phyloP scores from a whole-genome alignment of 1,140 invertebrate genomes.

The Drosophila repleta region DNA sequence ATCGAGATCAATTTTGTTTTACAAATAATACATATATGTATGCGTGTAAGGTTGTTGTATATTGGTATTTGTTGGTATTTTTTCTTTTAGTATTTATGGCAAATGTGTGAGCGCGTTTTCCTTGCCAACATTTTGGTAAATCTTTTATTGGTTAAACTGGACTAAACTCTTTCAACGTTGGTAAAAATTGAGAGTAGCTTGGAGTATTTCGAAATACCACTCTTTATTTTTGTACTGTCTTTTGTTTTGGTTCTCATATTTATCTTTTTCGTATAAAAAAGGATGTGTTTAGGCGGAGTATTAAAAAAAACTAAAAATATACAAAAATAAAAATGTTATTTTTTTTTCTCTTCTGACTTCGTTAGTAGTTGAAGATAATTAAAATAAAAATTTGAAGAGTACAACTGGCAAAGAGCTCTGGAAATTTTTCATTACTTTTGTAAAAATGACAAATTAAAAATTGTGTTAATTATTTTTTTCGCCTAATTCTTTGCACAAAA shows the following conservation, averaged over 20 bases:
- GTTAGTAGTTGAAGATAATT: conserved; percentile 60
- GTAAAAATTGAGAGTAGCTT: conserved; percentile 42
- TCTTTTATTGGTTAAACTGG: conserved; percentile 25
- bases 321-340: conserved; percentile 62
- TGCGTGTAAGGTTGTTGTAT: conserved; percentile 37
- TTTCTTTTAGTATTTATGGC: conserved; percentile 33
- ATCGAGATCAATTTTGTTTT: conserved; percentile 56
- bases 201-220: conserved; percentile 61
- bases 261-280: conserved; percentile 83
- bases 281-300: conserved; percentile 83
- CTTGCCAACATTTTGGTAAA: conserved; percentile 50
- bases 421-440: conserved; percentile 81
- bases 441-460: conserved; percentile 58
- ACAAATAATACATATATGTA: conserved; percentile 42
- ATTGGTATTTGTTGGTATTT: conserved; percentile 18
- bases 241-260: conserved; percentile 82
- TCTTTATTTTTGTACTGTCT: conserved; percentile 48
- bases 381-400: conserved; percentile 66
- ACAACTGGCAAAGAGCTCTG: conserved; percentile 83
- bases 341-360: conserved; percentile 40
- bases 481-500: not conserved
- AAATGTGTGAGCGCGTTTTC: conserved; percentile 65
- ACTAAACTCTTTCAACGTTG: conserved; percentile 66
- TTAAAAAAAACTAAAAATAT: conserved; percentile 75
- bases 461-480: conserved; percentile 15